Conservation (phyloP, 2,888 invertebrate genomes). For the Andrena camellia region DNA sequence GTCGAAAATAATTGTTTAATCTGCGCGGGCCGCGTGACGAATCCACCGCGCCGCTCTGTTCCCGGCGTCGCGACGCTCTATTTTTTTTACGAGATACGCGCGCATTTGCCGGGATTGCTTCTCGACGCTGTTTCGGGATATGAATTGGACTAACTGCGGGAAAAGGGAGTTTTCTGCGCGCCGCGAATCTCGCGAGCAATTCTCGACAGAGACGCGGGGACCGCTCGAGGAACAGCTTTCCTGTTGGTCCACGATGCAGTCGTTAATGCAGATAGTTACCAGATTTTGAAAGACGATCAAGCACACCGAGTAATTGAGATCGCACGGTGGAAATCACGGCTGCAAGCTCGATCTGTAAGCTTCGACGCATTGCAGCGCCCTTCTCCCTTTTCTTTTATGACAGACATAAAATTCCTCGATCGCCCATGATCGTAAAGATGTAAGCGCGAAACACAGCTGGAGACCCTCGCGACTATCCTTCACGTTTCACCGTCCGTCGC, state of each 20-base stretch:
- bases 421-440: slow-evolving; percentile 64
- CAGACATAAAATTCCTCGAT: slow-evolving; percentile 76
- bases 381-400: slow-evolving; percentile 66
- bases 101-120: slow-evolving; percentile 35
- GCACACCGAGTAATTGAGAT: too few relatives aligned
- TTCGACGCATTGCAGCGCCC: neutral
- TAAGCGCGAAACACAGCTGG: slow-evolving; percentile 45
- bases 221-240: neutral
- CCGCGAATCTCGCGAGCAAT: neutral
- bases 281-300: too few relatives aligned
- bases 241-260: neutral
- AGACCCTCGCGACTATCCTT: neutral
- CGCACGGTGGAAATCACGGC: too few relatives aligned
- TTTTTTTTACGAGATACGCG: slow-evolving; percentile 39
- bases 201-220: neutral
- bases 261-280: too few relatives aligned
- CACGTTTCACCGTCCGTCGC: neutral
- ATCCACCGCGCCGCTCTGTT: slow-evolving; percentile 17
- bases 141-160: slow-evolving; percentile 10
- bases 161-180: too few relatives aligned
- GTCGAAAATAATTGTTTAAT: slow-evolving; percentile 60
- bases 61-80: slow-evolving; percentile 12
- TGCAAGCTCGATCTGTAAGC: too few relatives aligned
- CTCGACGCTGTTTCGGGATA: neutral
- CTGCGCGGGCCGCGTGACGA: slow-evolving; percentile 25